Base-by-base conservation (phyloP, 2,888 invertebrate species). In the Cordylochernes scorpioides region DNA sequence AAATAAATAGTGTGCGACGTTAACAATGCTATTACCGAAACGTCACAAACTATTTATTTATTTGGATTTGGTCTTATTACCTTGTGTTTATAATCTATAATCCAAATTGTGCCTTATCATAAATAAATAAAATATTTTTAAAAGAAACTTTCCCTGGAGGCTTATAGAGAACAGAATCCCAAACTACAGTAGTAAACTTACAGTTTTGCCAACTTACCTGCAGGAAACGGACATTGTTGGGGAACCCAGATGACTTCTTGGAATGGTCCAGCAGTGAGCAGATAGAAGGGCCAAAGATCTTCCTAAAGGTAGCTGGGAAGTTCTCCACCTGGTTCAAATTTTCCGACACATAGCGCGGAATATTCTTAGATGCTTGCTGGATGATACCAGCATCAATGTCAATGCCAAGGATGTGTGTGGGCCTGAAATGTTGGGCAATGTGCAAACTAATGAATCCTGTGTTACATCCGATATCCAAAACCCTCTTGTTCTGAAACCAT, bases 401-500 rank as follows among this genome's bases (percentile, higher is more conserved):
- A 42, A 94, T 70, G 34, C 94, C 97, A 32, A 75, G 38, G 32
- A 91, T 71, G 40, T 72, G 71, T 38, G 66, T 66, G 3, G 91
- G 86, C 18, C 67, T 63, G 42, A 78, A 68, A 45, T 80, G 73
- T 38, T 74, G 63, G 1, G 84, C 94, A 27, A 97, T 64, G 0
- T 73, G 68, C 22, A 91, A 63, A 7, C 94, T 84, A 42, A 97
- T 67, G 50, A 86, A 80, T 2, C 97, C 97, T 35, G 82, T 74
- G 56, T 97, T 97, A 55, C 94, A 97, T 10, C 97, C 97, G 48
- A 97, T 74, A 50, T 97, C 97, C 39, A 97, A 59, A 25, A 94
- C 71, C 53, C 82, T 77, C 54, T 78, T 86, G 39, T 70, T 70
- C 39, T 68, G 62, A 52, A 94, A 88, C 48, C 88, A 62, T 45